phyloP scores from a whole-genome alignment of 1,140 invertebrate species.

The Ericerus pela region DNA sequence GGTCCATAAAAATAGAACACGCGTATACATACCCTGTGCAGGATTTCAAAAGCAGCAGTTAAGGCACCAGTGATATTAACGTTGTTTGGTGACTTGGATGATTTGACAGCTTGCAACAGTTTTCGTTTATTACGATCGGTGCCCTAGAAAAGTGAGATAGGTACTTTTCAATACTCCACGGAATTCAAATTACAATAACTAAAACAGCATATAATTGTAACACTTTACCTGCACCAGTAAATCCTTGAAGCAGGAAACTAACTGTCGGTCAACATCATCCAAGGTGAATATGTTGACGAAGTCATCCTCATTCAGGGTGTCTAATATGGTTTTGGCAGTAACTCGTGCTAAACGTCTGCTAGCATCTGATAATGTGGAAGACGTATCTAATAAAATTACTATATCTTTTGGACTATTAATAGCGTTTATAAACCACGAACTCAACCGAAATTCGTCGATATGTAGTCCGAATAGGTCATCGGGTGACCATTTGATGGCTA shows the following conservation, averaged over 20 bases:
- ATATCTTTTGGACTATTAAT: slow-evolving; percentile 94
- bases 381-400: slow-evolving; percentile 74
- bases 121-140: slow-evolving; percentile 73
- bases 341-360: slow-evolving; percentile 68
- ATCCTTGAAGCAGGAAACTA: slow-evolving; percentile 74
- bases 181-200: background rate
- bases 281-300: slow-evolving; percentile 89
- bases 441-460: slow-evolving; percentile 73
- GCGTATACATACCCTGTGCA: slow-evolving; percentile 54
- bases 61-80: slow-evolving; percentile 90
- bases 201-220: no score
- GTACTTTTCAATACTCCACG: background rate
- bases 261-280: slow-evolving; percentile 53
- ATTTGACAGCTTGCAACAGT: slow-evolving; percentile 56
- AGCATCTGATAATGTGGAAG: slow-evolving; percentile 76
- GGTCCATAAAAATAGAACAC: no score
- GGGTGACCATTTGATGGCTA: slow-evolving; percentile 57
- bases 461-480: slow-evolving; percentile 47
- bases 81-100: slow-evolving; percentile 49
- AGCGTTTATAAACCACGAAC: slow-evolving; percentile 87
- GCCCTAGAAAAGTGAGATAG: slow-evolving; percentile 40
- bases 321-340: slow-evolving; percentile 72
- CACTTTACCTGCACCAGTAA: slow-evolving; percentile 56
- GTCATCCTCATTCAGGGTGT: slow-evolving; percentile 91
- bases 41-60: slow-evolving; percentile 75